Evolutionary conservation across 2,113 vertebrate species (phyloP).

Genomic region (Monopterus albus): DNA sequence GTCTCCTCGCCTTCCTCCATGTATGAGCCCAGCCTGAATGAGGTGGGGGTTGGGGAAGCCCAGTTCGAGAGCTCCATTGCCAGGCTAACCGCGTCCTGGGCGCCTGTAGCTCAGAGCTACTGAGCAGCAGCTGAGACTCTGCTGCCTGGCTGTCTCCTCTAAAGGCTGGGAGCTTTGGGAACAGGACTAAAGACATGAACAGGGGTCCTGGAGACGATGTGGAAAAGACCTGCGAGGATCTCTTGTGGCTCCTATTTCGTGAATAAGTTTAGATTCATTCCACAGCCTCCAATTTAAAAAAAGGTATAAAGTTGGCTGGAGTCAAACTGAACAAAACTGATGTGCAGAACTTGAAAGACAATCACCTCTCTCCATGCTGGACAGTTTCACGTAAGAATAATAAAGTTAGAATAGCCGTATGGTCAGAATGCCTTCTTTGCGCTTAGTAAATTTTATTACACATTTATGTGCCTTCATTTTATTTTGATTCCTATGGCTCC

Average conservation of each 20-base stretch:
- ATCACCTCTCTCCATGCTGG: constrained; percentile 24
- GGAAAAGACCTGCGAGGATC: constrained; percentile 23
- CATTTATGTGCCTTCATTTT: constrained; percentile 28
- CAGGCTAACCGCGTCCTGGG: constrained; percentile 83
- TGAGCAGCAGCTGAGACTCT: constrained; percentile 48
- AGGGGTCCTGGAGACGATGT: constrained; percentile 10
- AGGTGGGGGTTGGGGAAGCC: constrained; percentile 78
- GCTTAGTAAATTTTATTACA: constrained; percentile 38
- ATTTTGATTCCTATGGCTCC: not conserved
- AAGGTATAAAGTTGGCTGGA: not conserved
- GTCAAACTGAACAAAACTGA: constrained; percentile 1
- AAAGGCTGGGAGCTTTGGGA: not conserved
- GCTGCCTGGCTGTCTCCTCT: not conserved
- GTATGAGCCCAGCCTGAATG: constrained; percentile 81
- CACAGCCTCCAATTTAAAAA: not conserved
- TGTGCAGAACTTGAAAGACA: constrained; percentile 33
- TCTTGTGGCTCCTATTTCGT: not conserved
- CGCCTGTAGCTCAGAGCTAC: constrained; percentile 85
- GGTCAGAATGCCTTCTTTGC: constrained; percentile 43
- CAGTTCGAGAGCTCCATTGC: constrained; percentile 86
- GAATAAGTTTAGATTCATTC: constrained; percentile 15
- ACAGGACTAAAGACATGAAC: constrained; percentile 18
- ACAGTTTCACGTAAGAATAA: constrained; percentile 13
- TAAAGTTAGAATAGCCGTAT: constrained; percentile 19
- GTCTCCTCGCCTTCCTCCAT: constrained; percentile 83